Percentiles rank a stretch among this genome's conserved stretches.
phyloP scores from a whole-genome alignment of 1,140 invertebrate species.

The Agrilus planipennis region DNA sequence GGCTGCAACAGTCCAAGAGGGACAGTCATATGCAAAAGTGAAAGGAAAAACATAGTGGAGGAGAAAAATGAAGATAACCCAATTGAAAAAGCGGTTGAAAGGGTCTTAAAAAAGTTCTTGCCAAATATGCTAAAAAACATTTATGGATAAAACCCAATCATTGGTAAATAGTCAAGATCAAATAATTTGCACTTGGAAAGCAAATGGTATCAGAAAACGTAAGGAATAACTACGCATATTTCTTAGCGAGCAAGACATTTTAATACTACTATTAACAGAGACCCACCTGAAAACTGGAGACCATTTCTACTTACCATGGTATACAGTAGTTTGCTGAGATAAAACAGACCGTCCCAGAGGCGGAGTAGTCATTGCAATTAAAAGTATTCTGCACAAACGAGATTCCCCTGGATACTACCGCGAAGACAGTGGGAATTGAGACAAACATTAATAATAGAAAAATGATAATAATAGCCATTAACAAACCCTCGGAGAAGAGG shows the following conservation, averaged over 20 bases:
- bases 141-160: no score
- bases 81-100: no score
- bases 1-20: background rate
- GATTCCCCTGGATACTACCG: no score
- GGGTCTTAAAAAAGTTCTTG: no score
- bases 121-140: no score
- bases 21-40: background rate
- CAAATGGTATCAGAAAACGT: background rate
- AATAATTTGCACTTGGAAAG: slow-evolving; percentile 4
- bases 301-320: background rate
- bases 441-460: no score
- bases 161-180: no score
- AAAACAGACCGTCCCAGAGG: background rate
- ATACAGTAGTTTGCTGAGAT: background rate
- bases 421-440: no score
- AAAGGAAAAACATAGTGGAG: background rate
- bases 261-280: background rate
- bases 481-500: no score
- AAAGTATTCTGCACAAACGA: no score
- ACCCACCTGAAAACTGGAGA: no score
- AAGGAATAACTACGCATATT: background rate
- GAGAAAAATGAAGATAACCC: background rate
- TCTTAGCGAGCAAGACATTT: background rate
- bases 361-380: slow-evolving; percentile 4
- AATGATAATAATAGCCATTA: no score